These are phyloP conservation scores for Trichacis sp. DNA, from an alignment of 2,888 invertebrate species.

Conservation along the genomic window DNA sequence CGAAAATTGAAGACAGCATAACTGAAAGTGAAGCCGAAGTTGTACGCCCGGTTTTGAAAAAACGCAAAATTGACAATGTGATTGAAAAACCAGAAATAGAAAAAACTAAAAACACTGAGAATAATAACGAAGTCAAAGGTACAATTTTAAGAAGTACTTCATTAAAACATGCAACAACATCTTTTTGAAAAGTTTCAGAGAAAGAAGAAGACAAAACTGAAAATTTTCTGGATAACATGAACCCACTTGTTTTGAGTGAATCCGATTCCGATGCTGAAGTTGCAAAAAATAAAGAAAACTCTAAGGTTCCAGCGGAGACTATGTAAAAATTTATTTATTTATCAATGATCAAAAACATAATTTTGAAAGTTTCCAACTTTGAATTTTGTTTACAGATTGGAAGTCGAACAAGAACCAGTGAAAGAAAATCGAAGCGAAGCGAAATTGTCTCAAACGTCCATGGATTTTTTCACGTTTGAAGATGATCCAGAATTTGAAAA, in stretches of 20 bases:
- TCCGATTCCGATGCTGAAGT: constrained; percentile 51
- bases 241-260: constrained; percentile 49
- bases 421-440: background rate
- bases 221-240: constrained; percentile 29
- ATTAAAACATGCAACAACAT: too few species aligned
- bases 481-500: background rate
- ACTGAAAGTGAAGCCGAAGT: constrained; percentile 13
- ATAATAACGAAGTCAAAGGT: background rate
- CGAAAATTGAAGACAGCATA: constrained; percentile 13
- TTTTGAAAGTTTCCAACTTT: too few species aligned
- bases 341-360: too few species aligned
- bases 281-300: constrained; percentile 3
- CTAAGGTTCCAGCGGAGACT: constrained; percentile 1
- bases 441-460: background rate
- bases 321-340: constrained; percentile 15
- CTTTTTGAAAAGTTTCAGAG: too few species aligned
- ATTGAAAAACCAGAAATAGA: background rate
- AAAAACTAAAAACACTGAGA: background rate
- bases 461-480: background rate
- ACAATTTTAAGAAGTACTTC: too few species aligned
- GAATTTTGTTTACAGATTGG: background rate
- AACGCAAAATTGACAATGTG: constrained; percentile 41
- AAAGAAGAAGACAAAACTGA: constrained; percentile 14
- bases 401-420: background rate
- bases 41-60: constrained; percentile 50